Evolutionary conservation across 1,140 invertebrate species (phyloP).

Genomic region (Chironomus striatipennis): DNA sequence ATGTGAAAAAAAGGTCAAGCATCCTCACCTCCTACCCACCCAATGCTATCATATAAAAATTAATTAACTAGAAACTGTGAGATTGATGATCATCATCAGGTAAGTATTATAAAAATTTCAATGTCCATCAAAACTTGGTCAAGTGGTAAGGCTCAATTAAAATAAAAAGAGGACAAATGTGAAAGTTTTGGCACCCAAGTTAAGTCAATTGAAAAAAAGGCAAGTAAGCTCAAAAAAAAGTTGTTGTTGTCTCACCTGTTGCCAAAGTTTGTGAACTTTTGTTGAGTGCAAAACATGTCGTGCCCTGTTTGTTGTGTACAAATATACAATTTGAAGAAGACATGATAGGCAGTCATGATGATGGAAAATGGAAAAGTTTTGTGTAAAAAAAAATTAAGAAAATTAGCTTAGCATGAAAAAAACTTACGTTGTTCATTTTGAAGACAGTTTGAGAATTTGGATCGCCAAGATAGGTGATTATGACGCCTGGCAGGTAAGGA

Average conservation of each 20-base stretch:
- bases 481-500: constrained; percentile 32
- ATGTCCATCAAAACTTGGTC: neutral
- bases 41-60: neutral
- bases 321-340: too few relatives aligned
- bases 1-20: too few relatives aligned
- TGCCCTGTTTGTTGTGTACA: neutral
- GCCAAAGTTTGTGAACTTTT: constrained; percentile 7
- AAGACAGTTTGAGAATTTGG: constrained; percentile 30
- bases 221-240: neutral
- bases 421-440: constrained; percentile 31
- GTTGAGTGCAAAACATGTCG: neutral
- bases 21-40: too few relatives aligned
- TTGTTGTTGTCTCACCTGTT: neutral
- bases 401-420: too few relatives aligned
- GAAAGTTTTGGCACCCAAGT: too few relatives aligned
- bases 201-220: too few relatives aligned
- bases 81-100: neutral
- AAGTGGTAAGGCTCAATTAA: too few relatives aligned
- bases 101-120: neutral
- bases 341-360: too few relatives aligned
- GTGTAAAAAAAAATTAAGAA: neutral
- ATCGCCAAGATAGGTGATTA: constrained; percentile 31
- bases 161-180: too few relatives aligned
- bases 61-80: constrained; percentile 9
- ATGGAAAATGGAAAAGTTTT: too few relatives aligned